Percentiles rank a stretch among this genome's conserved stretches.
phyloP scores from a whole-genome alignment of 2,888 invertebrate genomes.

The Phalera bucephala region DNA sequence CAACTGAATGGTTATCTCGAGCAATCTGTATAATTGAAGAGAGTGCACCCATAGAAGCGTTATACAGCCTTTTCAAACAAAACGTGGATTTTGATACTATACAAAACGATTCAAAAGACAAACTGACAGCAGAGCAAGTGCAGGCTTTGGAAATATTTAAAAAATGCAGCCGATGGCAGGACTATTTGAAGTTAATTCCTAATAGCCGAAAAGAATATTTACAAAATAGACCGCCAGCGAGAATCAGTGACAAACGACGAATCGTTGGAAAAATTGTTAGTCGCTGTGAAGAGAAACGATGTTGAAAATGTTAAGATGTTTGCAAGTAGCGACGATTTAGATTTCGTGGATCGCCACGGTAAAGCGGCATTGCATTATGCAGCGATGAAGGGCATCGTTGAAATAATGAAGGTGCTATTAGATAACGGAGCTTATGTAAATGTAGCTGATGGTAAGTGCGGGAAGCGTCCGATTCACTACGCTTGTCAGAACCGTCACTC shows the following conservation, averaged over 20 bases:
- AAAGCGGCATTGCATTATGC: background rate
- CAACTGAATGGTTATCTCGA: slow-evolving; percentile 5
- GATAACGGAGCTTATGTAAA: background rate
- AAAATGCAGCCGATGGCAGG: background rate
- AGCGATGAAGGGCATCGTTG: background rate
- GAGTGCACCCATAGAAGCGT: slow-evolving; percentile 1
- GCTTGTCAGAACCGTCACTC: background rate
- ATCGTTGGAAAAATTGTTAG: background rate
- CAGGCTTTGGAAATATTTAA: background rate
- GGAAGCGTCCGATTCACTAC: background rate
- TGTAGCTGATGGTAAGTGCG: background rate
- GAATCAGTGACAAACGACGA: background rate
- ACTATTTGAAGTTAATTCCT: background rate
- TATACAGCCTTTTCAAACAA: slow-evolving; percentile 6
- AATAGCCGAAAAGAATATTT: background rate
- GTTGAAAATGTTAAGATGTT: background rate
- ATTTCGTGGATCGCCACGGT: background rate
- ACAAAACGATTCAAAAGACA: background rate
- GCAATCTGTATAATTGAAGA: slow-evolving; percentile 7
- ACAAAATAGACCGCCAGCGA: background rate
- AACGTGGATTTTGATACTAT: slow-evolving; percentile 2
- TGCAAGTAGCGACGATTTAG: background rate
- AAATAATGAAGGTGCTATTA: background rate
- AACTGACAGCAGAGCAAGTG: background rate
- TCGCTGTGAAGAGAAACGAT: background rate